Percentiles rank a stretch among this genome's conserved stretches.
Conservation (phyloP, 1,140 invertebrate species). For the Choristoneura fumiferana region DNA sequence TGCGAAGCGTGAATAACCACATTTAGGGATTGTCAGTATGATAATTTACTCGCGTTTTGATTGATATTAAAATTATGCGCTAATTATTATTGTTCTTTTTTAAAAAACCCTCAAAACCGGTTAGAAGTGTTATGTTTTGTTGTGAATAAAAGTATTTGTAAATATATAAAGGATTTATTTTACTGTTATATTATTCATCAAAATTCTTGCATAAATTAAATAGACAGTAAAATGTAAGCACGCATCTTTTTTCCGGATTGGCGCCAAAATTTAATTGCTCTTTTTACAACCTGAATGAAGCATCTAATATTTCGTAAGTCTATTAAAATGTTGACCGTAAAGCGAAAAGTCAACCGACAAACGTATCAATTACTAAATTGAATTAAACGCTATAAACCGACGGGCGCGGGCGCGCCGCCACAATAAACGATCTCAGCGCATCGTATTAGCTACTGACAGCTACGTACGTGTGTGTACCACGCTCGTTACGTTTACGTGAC, state of each 20-base stretch:
- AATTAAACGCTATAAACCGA: slow-evolving; percentile 75
- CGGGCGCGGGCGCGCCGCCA: slow-evolving; percentile 59
- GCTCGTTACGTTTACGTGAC: slow-evolving; percentile 73
- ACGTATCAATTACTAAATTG: slow-evolving; percentile 77
- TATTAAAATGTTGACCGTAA: slow-evolving; percentile 30
- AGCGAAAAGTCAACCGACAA: slow-evolving; percentile 58
- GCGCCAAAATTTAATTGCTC: not conserved
- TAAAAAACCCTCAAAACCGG: not conserved
- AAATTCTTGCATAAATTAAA: too few species aligned
- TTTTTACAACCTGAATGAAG: not conserved
- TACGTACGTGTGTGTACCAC: slow-evolving; percentile 63
- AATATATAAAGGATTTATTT: too few species aligned
- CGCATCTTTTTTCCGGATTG: not conserved
- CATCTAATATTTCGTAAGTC: slow-evolving; percentile 5
- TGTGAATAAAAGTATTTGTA: too few species aligned
- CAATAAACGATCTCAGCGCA: slow-evolving; percentile 70
- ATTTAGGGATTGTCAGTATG: slow-evolving; percentile 73
- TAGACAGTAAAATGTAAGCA: too few species aligned
- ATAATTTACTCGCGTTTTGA: slow-evolving; percentile 67
- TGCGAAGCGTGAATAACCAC: slow-evolving; percentile 74
- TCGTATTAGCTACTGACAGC: slow-evolving; percentile 76
- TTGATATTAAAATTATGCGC: slow-evolving; percentile 29
- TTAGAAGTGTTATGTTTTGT: too few species aligned
- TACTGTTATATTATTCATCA: too few species aligned
- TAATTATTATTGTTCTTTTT: not conserved